Conservation (phyloP, 2,888 invertebrate genomes). For the Brenthis daphne region DNA sequence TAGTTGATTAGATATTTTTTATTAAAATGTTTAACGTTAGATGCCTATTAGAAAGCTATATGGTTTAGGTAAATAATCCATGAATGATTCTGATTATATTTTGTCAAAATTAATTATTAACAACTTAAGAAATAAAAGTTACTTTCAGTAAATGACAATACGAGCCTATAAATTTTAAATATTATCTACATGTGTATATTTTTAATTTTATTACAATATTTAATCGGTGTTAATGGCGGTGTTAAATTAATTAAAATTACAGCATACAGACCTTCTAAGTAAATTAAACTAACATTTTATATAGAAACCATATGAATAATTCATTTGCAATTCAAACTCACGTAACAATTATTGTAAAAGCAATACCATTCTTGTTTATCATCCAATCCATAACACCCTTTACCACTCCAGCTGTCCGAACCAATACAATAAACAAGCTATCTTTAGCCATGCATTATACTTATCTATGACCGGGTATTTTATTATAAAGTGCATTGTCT, state of each 20-base stretch:
- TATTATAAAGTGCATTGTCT: conserved; percentile 82
- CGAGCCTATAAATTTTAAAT: no score
- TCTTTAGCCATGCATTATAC: conserved; percentile 78
- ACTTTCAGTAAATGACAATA: no score
- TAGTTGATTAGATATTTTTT: no score
- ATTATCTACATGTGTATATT: no score
- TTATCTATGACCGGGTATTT: conserved; percentile 79
- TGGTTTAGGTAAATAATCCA: no score
- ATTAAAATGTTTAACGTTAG: no score
- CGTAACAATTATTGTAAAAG: conserved; percentile 62
- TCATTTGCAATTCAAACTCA: conserved; percentile 47
- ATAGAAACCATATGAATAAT: conserved; percentile 24
- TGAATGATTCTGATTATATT: no score
- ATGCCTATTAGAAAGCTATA: no score
- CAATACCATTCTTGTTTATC: conserved; percentile 63
- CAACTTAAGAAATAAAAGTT: no score
- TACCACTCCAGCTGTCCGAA: conserved; percentile 71
- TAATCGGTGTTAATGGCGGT: no score
- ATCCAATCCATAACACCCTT: conserved; percentile 71
- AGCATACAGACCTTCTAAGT: neutral
- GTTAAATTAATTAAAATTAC: neutral
- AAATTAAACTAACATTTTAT: conserved; percentile 14
- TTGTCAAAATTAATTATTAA: no score
- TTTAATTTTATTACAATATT: no score
- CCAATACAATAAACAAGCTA: conserved; percentile 77